A percentile compares a stretch with the other conserved stretches of the same genome.
Evolutionary conservation across 2,797 vertebrate genomes (phyloP).

Genomic region (Heterohyrax brucei): DNA sequence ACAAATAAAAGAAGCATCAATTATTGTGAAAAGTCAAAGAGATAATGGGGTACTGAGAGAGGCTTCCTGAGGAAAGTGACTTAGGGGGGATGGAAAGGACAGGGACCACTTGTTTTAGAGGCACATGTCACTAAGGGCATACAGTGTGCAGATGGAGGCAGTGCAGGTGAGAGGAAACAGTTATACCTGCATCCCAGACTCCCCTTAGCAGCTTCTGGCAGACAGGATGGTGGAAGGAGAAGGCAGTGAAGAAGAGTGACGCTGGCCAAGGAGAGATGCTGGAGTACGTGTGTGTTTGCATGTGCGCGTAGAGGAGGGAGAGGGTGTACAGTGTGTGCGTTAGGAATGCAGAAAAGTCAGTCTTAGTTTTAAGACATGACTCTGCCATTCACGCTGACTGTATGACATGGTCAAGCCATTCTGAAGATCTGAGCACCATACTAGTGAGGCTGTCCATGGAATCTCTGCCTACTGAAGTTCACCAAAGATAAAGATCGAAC

Average conservation of each 20-base stretch:
- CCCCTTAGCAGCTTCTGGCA: not conserved
- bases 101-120: not conserved
- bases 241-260: not conserved
- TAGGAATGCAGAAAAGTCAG: not conserved
- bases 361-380: conserved; percentile 20
- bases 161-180: not conserved
- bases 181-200: not conserved
- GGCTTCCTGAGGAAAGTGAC: not conserved
- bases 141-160: not conserved
- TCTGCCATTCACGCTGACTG: not conserved
- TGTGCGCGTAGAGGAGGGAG: too few species aligned
- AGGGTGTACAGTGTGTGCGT: fast-evolving
- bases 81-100: not conserved
- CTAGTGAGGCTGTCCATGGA: not conserved
- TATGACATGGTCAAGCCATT: not conserved
- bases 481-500: conserved; percentile 10
- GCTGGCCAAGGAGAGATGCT: not conserved
- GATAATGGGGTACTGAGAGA: conserved; percentile 1
- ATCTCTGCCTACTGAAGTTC: not conserved
- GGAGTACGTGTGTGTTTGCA: not conserved
- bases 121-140: not conserved
- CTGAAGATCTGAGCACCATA: conserved; percentile 15
- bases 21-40: conserved; percentile 5
- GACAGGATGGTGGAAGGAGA: not conserved
- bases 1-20: conserved; percentile 2